Conservation (phyloP, 2,113 vertebrate species). For the Heloderma charlesbogerti region DNA sequence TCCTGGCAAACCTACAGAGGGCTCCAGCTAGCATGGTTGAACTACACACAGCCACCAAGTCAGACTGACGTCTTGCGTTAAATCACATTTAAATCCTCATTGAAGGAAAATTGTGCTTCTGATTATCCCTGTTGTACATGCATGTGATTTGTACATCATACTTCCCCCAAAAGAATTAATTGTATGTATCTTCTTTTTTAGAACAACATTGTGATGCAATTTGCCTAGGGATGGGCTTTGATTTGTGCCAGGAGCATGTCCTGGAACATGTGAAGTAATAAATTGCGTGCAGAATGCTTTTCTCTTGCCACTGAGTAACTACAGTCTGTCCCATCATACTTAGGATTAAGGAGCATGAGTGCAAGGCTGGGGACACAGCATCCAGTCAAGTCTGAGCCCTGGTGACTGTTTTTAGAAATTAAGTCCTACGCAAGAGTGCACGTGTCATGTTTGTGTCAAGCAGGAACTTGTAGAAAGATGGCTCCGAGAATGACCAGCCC, state of each 20-base stretch:
- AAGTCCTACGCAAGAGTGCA: neutral
- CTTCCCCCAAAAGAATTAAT: neutral
- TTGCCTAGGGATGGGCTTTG: neutral
- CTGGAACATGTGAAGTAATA: neutral
- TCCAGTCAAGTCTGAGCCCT: neutral
- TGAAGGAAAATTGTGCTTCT: conserved; percentile 6
- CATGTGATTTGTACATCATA: conserved; percentile 20
- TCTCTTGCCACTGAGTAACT: neutral
- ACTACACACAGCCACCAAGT: neutral
- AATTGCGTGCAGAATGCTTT: neutral
- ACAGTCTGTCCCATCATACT: neutral
- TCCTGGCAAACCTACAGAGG: neutral
- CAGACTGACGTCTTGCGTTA: neutral
- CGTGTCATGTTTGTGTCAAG: neutral
- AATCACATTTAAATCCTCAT: neutral
- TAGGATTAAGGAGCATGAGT: neutral
- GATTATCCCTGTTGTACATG: neutral
- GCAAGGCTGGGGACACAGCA: neutral
- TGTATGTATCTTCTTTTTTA: neutral
- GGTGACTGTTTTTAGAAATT: neutral
- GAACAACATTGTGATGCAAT: neutral
- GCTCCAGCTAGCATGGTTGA: neutral
- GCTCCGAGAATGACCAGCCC: neutral
- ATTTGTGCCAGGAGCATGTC: neutral
- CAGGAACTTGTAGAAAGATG: neutral